phyloP scores from a whole-genome alignment of 2,797 vertebrate species.

The Myotis myotis region DNA sequence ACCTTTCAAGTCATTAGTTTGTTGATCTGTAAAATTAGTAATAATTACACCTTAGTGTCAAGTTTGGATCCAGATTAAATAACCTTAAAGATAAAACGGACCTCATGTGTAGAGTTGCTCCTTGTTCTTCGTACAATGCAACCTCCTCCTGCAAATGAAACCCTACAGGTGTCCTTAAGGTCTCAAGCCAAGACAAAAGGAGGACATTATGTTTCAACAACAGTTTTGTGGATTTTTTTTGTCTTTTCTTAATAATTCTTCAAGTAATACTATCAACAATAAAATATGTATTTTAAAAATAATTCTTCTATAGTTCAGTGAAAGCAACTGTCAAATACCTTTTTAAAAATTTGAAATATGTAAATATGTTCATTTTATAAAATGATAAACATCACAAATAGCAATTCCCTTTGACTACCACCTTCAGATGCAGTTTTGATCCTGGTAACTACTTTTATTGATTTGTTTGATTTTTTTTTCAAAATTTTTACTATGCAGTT shows the following conservation, averaged over 20 bases:
- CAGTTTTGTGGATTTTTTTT: neutral
- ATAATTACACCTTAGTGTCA: neutral
- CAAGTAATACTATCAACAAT: too few relatives aligned
- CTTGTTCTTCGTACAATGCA: neutral
- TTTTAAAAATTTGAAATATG: neutral
- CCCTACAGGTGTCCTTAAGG: neutral
- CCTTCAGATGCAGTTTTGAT: neutral
- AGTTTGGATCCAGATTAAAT: neutral
- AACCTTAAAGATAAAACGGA: neutral
- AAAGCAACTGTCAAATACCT: neutral
- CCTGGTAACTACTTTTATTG: neutral
- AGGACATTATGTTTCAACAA: neutral
- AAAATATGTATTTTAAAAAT: neutral
- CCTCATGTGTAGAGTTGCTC: neutral
- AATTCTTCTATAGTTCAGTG: neutral
- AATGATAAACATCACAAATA: neutral
- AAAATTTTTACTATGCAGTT: neutral
- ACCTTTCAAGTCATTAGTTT: neutral
- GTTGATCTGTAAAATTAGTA: conserved; percentile 19
- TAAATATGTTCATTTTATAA: neutral
- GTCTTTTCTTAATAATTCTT: too few relatives aligned
- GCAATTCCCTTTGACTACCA: neutral
- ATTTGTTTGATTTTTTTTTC: neutral
- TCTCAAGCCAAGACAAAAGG: neutral
- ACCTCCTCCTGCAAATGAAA: neutral